phyloP scores from a whole-genome alignment of 2,797 vertebrate genomes.

The Sebastes iracundus region DNA sequence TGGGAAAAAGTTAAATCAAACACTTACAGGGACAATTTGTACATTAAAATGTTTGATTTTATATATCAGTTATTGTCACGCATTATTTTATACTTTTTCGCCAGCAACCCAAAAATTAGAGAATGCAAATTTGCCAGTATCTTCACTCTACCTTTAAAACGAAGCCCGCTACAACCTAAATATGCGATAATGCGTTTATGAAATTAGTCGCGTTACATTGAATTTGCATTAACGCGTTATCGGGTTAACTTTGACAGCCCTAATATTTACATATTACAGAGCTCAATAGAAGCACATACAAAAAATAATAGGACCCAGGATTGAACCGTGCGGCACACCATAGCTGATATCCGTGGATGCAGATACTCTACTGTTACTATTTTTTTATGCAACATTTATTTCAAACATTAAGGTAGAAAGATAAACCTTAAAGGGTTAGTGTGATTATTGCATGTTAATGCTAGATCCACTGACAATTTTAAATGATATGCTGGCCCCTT shows the following conservation, averaged over 20 bases:
- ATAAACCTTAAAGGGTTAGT: background rate
- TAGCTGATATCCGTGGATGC: background rate
- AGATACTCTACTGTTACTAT: background rate
- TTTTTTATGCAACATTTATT: background rate
- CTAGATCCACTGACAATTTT: background rate
- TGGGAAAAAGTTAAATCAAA: too few species aligned
- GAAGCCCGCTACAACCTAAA: too few species aligned
- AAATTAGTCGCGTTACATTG: too few species aligned
- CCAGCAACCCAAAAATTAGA: too few species aligned
- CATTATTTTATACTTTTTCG: too few species aligned
- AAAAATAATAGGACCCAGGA: background rate
- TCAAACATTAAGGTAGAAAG: background rate
- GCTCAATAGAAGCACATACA: background rate
- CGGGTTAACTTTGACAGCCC: too few species aligned
- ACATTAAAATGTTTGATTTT: too few species aligned
- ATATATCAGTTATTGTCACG: too few species aligned
- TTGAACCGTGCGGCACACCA: background rate
- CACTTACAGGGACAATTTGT: too few species aligned
- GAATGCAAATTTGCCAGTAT: fast-evolving
- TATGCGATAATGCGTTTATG: too few species aligned
- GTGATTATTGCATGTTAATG: background rate
- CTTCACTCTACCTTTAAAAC: too few species aligned
- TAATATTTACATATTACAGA: background rate
- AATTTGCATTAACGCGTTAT: too few species aligned
- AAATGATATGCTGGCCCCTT: background rate